Base-by-base conservation (phyloP, 2,888 invertebrate genomes). In the Notodonta dromedarius region DNA sequence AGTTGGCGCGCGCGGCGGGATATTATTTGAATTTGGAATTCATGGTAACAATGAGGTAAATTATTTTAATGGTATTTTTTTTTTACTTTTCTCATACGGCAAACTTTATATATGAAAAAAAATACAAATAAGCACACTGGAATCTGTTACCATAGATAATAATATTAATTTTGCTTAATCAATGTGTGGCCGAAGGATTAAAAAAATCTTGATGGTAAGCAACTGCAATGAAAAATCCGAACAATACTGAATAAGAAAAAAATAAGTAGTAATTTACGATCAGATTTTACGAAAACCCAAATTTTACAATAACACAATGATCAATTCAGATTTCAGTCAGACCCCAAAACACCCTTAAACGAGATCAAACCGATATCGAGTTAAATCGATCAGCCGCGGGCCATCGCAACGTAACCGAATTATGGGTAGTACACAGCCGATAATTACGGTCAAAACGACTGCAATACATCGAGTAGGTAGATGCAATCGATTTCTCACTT, bases 11-110 rank as follows among this genome's bases (percentile, higher is more conserved):
- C 69, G 74, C 57, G 62, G 62, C 56, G 62, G 42, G 1, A 39
- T 7, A 68, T 69, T 68, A 70, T 74, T 74, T 59, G 68, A 70
- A 74, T 71, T 69, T 73, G 14, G 60, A 66, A 62, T 57, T 60
- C 39, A 52, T 57, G 57, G 51, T 48, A 56, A 69, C 69, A 46
- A 46, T 46, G n/a, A 46, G 46, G 44, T 44, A 4, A 40, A 40
- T 40, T 40, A 11, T 42, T 11, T 13, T 9, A 42, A 9, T 8
- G 4, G n/a, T n/a, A n/a, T n/a, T n/a, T 46, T 5, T n/a, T n/a
- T n/a, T 46, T 11, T 13, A n/a, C 5, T 46, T 46, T 5, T 46
- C 13, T 9, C 24, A 24, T 24, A 24, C 24, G 42, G 42, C 42
- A 35, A 35, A 4, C 42, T 11, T 42, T 9, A 11, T 11, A 42